Percentiles rank a stretch among this genome's conserved stretches.
Conservation (phyloP, 2,113 vertebrate species). For the Mionectes macconnelli region DNA sequence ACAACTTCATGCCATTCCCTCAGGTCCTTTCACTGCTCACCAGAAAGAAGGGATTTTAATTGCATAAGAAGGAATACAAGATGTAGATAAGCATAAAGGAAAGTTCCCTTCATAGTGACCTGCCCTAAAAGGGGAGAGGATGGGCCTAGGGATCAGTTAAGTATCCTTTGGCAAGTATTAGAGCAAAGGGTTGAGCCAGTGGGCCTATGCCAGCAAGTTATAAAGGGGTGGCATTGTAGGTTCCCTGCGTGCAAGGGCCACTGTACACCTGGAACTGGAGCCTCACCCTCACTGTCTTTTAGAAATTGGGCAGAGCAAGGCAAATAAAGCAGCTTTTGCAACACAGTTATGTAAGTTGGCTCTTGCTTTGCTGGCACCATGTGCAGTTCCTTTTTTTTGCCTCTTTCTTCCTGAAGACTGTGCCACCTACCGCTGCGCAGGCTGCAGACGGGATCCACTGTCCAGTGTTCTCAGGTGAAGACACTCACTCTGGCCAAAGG, state of each 20-base stretch:
- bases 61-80: background rate
- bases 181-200: background rate
- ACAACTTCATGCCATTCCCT: background rate
- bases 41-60: background rate
- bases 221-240: background rate
- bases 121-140: background rate
- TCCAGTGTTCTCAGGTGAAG: background rate
- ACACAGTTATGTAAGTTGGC: background rate
- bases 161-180: background rate
- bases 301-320: background rate
- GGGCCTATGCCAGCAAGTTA: background rate
- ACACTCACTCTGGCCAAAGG: background rate
- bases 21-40: background rate
- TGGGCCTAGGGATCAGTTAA: background rate
- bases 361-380: fast-evolving
- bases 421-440: background rate
- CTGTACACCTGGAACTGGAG: background rate
- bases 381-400: background rate
- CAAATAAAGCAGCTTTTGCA: background rate
- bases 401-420: background rate
- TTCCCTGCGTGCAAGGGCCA: background rate
- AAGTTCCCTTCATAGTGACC: background rate
- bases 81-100: background rate
- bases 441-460: background rate
- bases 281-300: background rate